phyloP scores from a whole-genome alignment of 2,888 invertebrate genomes.

The Augochlorella aurata region DNA sequence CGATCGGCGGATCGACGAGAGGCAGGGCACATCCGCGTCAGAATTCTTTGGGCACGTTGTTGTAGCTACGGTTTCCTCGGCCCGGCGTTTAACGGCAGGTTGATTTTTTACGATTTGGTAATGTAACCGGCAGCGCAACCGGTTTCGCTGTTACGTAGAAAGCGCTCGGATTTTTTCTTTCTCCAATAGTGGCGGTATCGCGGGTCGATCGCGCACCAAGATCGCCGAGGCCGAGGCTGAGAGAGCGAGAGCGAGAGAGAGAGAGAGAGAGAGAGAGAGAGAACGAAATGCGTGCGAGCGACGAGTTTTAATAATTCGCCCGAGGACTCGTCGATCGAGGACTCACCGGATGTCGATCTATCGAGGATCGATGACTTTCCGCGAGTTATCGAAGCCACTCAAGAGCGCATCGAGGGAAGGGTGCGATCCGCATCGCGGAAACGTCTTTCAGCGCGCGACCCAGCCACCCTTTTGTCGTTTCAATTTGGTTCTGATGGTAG shows the following conservation, averaged over 20 bases:
- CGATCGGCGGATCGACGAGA: background rate
- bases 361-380: constrained; percentile 58
- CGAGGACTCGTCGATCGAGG: constrained; percentile 28
- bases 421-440: background rate
- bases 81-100: constrained; percentile 40
- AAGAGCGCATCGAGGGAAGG: constrained; percentile 25
- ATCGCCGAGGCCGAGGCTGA: constrained; percentile 9
- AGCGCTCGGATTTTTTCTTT: constrained; percentile 46
- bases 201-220: constrained; percentile 50
- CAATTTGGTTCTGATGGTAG: background rate
- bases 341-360: constrained; percentile 45
- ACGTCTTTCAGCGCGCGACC: background rate
- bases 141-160: constrained; percentile 64
- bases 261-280: constrained; percentile 7
- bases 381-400: constrained; percentile 35
- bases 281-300: constrained; percentile 29
- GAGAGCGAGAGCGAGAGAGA: background rate
- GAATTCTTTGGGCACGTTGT: constrained; percentile 26
- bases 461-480: background rate
- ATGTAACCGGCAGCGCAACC: constrained; percentile 59
- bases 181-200: constrained; percentile 44
- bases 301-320: constrained; percentile 37
- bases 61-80: background rate
- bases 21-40: background rate
- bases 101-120: constrained; percentile 60